Conservation (phyloP, 2,113 vertebrate genomes). For the Campylomormyrus tamandua region DNA sequence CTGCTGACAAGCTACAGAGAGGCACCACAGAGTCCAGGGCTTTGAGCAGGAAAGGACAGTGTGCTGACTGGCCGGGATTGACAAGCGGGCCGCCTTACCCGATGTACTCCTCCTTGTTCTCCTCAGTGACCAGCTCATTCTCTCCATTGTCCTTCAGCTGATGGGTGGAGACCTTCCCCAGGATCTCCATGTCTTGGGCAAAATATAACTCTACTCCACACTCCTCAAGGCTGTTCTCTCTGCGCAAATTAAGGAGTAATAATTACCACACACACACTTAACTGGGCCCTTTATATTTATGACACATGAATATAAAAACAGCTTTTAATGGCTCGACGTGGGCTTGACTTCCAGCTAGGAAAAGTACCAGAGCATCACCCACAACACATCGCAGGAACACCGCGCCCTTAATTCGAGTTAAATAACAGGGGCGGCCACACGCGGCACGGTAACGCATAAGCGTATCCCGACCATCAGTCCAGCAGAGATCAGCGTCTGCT, state of each 20-base stretch:
- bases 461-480: no score
- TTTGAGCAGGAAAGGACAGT: neutral
- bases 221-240: slow-evolving; percentile 91
- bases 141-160: slow-evolving; percentile 89
- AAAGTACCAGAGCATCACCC: neutral
- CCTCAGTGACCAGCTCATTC: slow-evolving; percentile 83
- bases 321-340: neutral
- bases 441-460: neutral
- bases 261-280: neutral
- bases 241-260: slow-evolving; percentile 33
- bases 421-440: neutral
- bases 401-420: neutral
- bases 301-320: slow-evolving; percentile 20
- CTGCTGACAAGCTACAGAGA: neutral
- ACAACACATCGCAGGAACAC: neutral
- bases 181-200: slow-evolving; percentile 98
- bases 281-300: neutral
- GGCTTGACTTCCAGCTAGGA: neutral
- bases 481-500: neutral
- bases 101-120: slow-evolving; percentile 98
- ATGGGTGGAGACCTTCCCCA: slow-evolving; percentile 92
- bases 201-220: slow-evolving; percentile 93
- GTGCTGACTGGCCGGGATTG: neutral
- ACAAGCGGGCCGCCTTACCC: slow-evolving; percentile 53
- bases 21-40: neutral